A percentile compares a stretch with the other conserved stretches of the same genome.
Conservation (phyloP, 2,888 invertebrate genomes). For the Cosmia trapezina region DNA sequence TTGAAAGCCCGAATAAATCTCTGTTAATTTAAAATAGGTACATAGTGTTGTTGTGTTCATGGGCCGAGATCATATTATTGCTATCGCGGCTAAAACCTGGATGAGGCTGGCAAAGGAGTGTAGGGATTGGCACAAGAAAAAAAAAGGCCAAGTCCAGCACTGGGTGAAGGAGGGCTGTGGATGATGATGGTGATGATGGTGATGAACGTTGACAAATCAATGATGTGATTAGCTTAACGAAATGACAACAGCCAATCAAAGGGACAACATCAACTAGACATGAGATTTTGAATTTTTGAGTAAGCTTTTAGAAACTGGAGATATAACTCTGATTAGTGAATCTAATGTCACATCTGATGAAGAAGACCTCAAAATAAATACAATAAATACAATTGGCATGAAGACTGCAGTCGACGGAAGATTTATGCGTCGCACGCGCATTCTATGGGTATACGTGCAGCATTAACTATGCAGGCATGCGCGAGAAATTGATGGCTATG, state of each 20-base stretch:
- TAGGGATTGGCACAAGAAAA: background rate
- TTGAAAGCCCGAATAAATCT: background rate
- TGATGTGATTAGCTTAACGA: background rate
- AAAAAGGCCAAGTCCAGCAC: too few relatives aligned
- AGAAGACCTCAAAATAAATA: background rate
- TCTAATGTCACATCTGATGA: background rate
- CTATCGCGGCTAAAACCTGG: background rate
- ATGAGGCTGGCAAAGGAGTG: too few relatives aligned
- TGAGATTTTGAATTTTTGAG: background rate
- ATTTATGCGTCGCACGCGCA: conserved; percentile 48
- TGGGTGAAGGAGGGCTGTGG: too few relatives aligned
- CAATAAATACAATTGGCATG: conserved; percentile 7
- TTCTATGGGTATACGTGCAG: conserved; percentile 17
- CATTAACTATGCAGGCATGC: conserved; percentile 55
- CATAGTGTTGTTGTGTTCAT: too few relatives aligned
- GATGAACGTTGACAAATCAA: too few relatives aligned
- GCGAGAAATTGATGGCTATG: conserved; percentile 33
- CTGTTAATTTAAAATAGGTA: background rate
- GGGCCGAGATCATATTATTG: background rate
- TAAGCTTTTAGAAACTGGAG: background rate
- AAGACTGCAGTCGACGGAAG: conserved; percentile 20
- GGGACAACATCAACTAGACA: background rate
- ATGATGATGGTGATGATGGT: too few relatives aligned
- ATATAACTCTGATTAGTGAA: background rate
- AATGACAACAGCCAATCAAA: background rate